Percentiles rank a stretch among this genome's conserved stretches.
These are phyloP conservation scores for Colossoma macropomum DNA, from an alignment of 2,113 vertebrate genomes.

Conservation along the genomic window DNA sequence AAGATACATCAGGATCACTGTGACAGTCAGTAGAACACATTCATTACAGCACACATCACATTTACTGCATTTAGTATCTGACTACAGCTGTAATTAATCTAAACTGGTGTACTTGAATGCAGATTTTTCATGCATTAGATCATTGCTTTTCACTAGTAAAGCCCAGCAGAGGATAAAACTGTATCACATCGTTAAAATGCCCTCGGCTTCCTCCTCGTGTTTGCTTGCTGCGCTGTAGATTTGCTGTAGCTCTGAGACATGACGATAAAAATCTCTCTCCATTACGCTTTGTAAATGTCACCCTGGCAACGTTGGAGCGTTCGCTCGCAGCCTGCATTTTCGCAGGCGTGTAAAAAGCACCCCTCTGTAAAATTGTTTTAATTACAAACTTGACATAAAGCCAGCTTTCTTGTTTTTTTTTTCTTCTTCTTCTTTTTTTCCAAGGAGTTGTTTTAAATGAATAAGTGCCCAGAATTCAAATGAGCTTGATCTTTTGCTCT, in stretches of 20 bases:
- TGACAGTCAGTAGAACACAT: neutral
- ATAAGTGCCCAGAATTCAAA: constrained; percentile 52
- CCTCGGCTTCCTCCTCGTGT: constrained; percentile 12
- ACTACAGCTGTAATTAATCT: neutral
- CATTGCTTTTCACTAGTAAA: neutral
- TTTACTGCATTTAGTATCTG: neutral
- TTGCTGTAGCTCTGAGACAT: constrained; percentile 26
- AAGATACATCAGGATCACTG: neutral
- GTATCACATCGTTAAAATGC: neutral
- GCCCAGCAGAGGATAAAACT: neutral
- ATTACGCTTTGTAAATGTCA: constrained; percentile 59
- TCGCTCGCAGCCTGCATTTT: constrained; percentile 48
- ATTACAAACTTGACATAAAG: constrained; percentile 63
- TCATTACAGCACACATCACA: neutral
- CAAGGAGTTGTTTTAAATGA: constrained; percentile 54
- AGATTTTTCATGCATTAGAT: constrained; percentile 7
- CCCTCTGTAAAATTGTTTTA: constrained; percentile 66
- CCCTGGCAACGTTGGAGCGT: constrained; percentile 7
- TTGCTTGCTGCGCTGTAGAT: neutral
- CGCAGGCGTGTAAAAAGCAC: constrained; percentile 54
- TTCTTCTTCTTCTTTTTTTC: constrained; percentile 27
- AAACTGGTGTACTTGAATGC: neutral
- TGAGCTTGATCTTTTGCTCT: constrained; percentile 55
- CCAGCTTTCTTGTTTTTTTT: constrained; percentile 14
- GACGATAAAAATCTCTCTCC: constrained; percentile 48